Conservation (phyloP, 1,140 invertebrate genomes). For the Drosophila repletoides region DNA sequence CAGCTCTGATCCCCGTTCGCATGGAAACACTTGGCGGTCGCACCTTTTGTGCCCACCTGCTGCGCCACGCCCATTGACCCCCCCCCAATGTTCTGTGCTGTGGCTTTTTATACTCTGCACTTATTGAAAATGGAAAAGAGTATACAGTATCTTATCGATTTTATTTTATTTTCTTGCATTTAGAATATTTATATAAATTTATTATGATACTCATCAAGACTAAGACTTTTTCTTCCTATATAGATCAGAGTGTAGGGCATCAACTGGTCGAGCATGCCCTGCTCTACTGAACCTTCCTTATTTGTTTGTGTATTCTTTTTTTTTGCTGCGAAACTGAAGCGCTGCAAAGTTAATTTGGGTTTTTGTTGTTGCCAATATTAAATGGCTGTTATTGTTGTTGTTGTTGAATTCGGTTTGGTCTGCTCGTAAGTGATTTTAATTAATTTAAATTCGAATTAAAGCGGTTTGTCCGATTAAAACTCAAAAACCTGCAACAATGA, state of each 20-base stretch:
- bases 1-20: background rate
- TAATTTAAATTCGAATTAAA: constrained; percentile 80
- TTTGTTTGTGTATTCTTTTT: too few relatives aligned
- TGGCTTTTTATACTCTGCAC: constrained; percentile 59
- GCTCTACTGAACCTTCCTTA: too few relatives aligned
- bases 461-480: constrained; percentile 70
- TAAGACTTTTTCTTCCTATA: too few relatives aligned
- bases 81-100: constrained; percentile 19
- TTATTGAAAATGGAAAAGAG: too few relatives aligned
- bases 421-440: constrained; percentile 75
- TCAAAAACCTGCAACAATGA: constrained; percentile 64
- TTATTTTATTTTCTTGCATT: too few relatives aligned
- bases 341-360: constrained; percentile 75
- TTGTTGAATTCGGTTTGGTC: constrained; percentile 42
- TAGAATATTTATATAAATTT: too few relatives aligned
- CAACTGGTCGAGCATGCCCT: too few relatives aligned
- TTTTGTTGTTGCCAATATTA: constrained; percentile 56
- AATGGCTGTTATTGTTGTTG: constrained; percentile 43
- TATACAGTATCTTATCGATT: too few relatives aligned
- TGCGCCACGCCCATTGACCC: constrained; percentile 13
- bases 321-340: constrained; percentile 56
- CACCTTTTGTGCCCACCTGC: constrained; percentile 69
- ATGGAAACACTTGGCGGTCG: constrained; percentile 48
- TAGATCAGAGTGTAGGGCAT: too few relatives aligned
- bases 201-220: too few relatives aligned